Evolutionary conservation across 1,140 invertebrate genomes (phyloP), one percentile per base, ranked within the genome.

Genomic region (Temnothorax longispinosus): DNA sequence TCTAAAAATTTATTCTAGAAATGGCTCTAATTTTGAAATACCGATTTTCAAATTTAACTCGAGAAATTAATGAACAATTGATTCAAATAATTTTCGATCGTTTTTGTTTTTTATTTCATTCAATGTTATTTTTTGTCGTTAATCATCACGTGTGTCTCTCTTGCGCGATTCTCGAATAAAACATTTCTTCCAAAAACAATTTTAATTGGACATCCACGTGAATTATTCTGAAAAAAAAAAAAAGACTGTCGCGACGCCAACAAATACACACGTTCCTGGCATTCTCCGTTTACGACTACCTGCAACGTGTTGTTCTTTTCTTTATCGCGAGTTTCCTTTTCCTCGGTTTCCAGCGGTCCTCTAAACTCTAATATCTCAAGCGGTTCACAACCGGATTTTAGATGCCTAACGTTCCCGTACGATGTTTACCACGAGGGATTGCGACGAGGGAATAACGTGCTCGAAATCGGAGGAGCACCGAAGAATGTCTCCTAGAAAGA

Each of bases 311-410:
- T 35, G 15, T 3, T 32, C 6, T 47, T 77, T 32, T 47, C 18
- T 35, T 67, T 67, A 64, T 78, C 50, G 5, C 5, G 10, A 44
- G 27, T 52, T 80, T 80, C 13, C 32, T 52, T 52, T 80, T 80
- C n/a, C 32, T 52, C 13, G 32, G 21, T 38, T 15, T 67, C 32
- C 50, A 78, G 32, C 32, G 32, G 2, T 7, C 27, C 44, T 67
- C 13, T 50, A 52, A 21, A 18, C 44, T 67, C 13, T 50, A 52
- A 21, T 21, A 35, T 21, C 60, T 7, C 60, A 50, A 78, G 58
- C 41, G 44, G 60, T 50, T 78, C 58, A 27, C 58, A 64, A 47
- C 27, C 27, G 8, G 44, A 78, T 50, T 65, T 78, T 47, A 41
- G 35, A 60, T 5, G 54, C 38, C 50, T 65, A 27, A 21, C 32